These are phyloP conservation scores for Minunthozetes semirufus DNA, from an alignment of 2,888 invertebrate genomes.

Conservation along the genomic window DNA sequence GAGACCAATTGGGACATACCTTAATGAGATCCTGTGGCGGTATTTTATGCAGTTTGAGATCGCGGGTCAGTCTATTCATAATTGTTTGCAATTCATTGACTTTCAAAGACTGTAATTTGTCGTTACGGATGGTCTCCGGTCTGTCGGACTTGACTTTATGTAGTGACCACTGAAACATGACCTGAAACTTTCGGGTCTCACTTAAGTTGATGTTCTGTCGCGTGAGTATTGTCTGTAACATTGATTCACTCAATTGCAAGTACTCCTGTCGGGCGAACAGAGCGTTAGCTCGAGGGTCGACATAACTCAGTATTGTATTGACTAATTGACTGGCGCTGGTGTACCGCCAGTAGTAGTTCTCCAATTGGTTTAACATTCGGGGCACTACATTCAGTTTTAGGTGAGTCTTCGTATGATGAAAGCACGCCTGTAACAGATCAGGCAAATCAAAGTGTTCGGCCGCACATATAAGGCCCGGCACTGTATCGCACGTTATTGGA, in stretches of 20 bases:
- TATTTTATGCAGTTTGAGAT: conserved; percentile 79
- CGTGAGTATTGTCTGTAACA: conserved; percentile 80
- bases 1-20: conserved; percentile 49
- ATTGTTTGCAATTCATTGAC: conserved; percentile 51
- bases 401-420: conserved; percentile 90
- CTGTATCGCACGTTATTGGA: conserved; percentile 80
- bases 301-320: conserved; percentile 85
- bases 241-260: conserved; percentile 79
- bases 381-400: conserved; percentile 86
- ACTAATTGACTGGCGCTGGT: conserved; percentile 87
- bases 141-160: conserved; percentile 35
- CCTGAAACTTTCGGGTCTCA: conserved; percentile 84
- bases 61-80: conserved; percentile 82
- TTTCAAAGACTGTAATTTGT: conserved; percentile 10
- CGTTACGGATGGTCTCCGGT: conserved; percentile 16
- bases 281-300: conserved; percentile 74
- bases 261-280: conserved; percentile 77
- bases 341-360: conserved; percentile 92
- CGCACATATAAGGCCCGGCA: conserved; percentile 85
- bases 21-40: conserved; percentile 86
- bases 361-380: conserved; percentile 81
- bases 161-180: conserved; percentile 78
- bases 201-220: conserved; percentile 73
- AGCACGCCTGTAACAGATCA: conserved; percentile 83
- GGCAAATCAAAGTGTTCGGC: conserved; percentile 91